Base-by-base conservation (phyloP, 2,113 vertebrate genomes). In the Antechinus flavipes region DNA sequence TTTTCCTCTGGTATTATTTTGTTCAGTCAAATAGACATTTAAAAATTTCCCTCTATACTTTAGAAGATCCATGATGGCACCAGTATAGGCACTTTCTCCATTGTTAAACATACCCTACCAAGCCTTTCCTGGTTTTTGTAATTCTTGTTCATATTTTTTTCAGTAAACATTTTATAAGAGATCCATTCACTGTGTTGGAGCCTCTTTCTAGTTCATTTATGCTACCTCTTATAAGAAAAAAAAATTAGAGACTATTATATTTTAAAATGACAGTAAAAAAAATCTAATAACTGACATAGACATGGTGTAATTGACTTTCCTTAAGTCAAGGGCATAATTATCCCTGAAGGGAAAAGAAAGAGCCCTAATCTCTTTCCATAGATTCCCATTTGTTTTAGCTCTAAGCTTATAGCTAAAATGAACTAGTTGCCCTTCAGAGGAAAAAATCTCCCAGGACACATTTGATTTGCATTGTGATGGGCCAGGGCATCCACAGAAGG, bases 301-400 rank as follows among this genome's bases (percentile, higher is more conserved):
- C 16, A 42, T 42, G n/a, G 16, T 84, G 35, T 23, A 22, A 14
- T 54, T 46, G 47, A 54, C 19, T 24, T 42, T 95, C 1, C 89
- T 26, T 93, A 89, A 53, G 35, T 49, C 35, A 92, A 93, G 94
- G 55, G 8, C 90, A 93, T 89, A 6, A n/a, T 46, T 92, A 35
- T 90, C 89, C 90, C 49, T 90, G 54, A 49, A 93, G 91, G 89
- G 42, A 91, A 55, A 93, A 61, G 61, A 91, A 95, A 93, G 26
- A 91, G 8, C 10, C 9, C 46, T 58, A 54, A 52, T 26, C 1
- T 76, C 22, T 58, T 94, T 53, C 25, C 24, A 0, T 91, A 93
- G 35, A 76, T 27, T 95, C 3, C 55, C 92, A 68, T 56, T 30
- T 96, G n/a, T 54, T 52, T 58, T 27, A 84, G 24, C 52, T 76